These are phyloP conservation scores for Rotaria macrura DNA, from an alignment of 2,888 invertebrate genomes.

Conservation along the genomic window DNA sequence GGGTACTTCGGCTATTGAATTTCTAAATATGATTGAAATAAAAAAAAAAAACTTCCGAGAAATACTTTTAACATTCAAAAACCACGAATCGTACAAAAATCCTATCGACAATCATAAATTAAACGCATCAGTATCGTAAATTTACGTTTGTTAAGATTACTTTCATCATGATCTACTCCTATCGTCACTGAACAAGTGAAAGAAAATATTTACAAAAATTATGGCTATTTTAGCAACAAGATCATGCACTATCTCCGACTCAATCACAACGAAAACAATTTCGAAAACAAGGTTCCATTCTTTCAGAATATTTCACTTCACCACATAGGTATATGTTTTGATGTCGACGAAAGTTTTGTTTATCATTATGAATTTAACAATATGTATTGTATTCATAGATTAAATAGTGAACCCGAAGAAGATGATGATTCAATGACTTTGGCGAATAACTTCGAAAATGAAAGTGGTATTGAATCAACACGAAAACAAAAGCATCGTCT, in stretches of 20 bases:
- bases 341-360: neutral
- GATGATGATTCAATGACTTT: slow-evolving; percentile 19
- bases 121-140: no score
- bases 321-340: neutral
- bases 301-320: slow-evolving; percentile 37
- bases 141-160: no score
- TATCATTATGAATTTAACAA: no score
- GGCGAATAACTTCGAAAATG: slow-evolving; percentile 28
- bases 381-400: neutral
- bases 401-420: slow-evolving; percentile 19
- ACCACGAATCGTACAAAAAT: no score
- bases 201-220: neutral
- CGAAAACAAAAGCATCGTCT: neutral
- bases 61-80: no score
- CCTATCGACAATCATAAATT: no score
- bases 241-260: neutral
- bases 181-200: no score
- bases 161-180: no score
- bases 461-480: neutral
- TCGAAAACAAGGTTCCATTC: slow-evolving; percentile 37
- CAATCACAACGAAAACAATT: neutral
- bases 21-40: no score
- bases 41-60: no score
- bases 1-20: no score
- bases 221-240: neutral